A percentile compares a stretch with the other conserved stretches of the same genome.
phyloP scores from a whole-genome alignment of 2,888 invertebrate species.

The Torymus aiolomorphi region DNA sequence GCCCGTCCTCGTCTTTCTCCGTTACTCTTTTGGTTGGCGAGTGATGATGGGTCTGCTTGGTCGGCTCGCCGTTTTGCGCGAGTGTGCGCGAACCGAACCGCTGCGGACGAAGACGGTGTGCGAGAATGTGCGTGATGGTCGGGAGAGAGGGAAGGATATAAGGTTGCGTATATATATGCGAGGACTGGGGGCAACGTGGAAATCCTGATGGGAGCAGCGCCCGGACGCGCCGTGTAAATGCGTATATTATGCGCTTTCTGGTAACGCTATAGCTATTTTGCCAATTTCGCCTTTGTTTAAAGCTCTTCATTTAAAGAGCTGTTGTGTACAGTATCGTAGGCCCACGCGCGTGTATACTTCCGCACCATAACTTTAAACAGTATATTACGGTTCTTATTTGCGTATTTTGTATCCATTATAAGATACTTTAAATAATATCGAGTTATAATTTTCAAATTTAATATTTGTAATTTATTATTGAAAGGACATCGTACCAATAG shows the following conservation, averaged over 20 bases:
- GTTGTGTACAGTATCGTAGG: too few relatives aligned
- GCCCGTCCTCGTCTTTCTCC: not conserved
- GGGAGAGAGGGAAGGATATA: constrained; percentile 5
- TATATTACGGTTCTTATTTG: too few relatives aligned
- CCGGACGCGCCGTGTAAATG: not conserved
- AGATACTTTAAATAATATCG: too few relatives aligned
- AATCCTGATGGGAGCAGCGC: not conserved
- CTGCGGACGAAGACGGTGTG: not conserved
- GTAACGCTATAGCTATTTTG: not conserved
- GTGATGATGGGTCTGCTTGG: too few relatives aligned
- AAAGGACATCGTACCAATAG: too few relatives aligned
- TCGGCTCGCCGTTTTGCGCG: too few relatives aligned
- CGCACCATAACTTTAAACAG: too few relatives aligned
- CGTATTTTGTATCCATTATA: too few relatives aligned
- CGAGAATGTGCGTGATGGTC: not conserved
- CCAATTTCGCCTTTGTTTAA: not conserved
- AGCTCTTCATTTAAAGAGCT: not conserved
- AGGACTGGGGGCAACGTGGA: too few relatives aligned
- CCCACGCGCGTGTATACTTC: too few relatives aligned
- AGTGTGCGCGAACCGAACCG: not conserved
- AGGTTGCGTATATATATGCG: not conserved
- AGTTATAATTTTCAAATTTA: too few relatives aligned
- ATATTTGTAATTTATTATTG: too few relatives aligned
- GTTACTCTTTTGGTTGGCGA: not conserved
- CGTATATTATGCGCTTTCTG: not conserved